Conservation (phyloP, 2,888 invertebrate genomes). For the Ryuthela nishihirai region DNA sequence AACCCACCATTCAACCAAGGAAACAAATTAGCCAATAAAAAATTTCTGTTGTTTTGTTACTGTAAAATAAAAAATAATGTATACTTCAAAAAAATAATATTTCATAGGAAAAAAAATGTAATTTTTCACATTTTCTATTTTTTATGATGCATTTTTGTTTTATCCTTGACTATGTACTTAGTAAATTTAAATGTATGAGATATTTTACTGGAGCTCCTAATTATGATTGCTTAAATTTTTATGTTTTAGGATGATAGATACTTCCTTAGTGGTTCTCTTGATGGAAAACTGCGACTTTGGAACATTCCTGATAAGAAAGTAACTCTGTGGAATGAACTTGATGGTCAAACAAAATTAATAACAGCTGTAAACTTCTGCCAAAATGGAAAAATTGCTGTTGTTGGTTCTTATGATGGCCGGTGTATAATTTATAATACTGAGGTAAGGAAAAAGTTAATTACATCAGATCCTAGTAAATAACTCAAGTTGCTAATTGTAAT, state of each 20-base stretch:
- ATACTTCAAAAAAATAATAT: background rate
- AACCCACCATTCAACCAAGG: too few species aligned
- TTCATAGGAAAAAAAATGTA: background rate
- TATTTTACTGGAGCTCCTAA: too few species aligned
- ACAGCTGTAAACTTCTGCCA: constrained; percentile 97
- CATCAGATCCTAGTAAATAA: background rate
- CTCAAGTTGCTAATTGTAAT: too few species aligned
- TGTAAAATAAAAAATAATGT: background rate
- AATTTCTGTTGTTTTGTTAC: too few species aligned
- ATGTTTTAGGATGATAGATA: constrained; percentile 61
- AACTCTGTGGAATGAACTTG: constrained; percentile 95
- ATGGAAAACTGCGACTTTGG: constrained; percentile 97
- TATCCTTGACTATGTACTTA: background rate
- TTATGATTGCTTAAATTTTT: constrained; percentile 19
- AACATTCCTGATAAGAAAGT: constrained; percentile 99
- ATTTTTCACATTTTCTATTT: too few species aligned
- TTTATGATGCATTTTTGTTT: background rate
- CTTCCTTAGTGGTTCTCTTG: constrained; percentile 94
- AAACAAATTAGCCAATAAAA: too few species aligned
- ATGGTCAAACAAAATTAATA: constrained; percentile 89
- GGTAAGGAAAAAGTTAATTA: too few species aligned
- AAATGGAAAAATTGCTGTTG: constrained; percentile 96
- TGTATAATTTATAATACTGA: constrained; percentile 98
- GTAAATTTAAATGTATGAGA: background rate
- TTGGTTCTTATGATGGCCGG: constrained; percentile 96